Conservation (phyloP, 2,797 vertebrate species). For the Clarias laeviceps region DNA sequence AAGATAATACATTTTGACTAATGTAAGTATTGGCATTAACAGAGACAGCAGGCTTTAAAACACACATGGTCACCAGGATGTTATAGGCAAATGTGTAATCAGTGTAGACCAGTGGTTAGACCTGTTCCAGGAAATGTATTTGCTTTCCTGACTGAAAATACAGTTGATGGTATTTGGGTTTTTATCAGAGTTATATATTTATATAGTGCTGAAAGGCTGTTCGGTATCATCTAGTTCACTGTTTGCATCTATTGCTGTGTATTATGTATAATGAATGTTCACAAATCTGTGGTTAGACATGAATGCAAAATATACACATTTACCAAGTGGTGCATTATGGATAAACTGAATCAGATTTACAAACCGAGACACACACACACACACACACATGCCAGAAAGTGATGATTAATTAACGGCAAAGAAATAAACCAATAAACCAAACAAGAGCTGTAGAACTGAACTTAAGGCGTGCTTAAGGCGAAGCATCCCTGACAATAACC, state of each 20-base stretch:
- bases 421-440: neutral
- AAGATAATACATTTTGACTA: neutral
- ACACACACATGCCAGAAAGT: neutral
- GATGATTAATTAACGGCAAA: neutral
- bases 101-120: neutral
- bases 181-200: neutral
- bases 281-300: neutral
- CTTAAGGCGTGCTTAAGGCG: neutral
- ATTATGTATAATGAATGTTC: neutral
- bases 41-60: neutral
- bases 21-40: neutral
- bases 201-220: neutral
- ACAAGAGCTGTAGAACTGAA: neutral
- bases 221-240: neutral
- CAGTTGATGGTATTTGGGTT: neutral
- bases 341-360: neutral
- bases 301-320: neutral
- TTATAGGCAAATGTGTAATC: constrained; percentile 11
- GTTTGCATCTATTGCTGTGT: neutral
- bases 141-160: neutral
- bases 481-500: neutral
- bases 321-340: neutral
- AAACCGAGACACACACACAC: neutral
- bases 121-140: neutral
- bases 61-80: neutral